Evolutionary conservation across 2,888 invertebrate genomes (phyloP), one percentile per base, ranked within the genome.

Genomic region (Caenorhabditis sp.): DNA sequence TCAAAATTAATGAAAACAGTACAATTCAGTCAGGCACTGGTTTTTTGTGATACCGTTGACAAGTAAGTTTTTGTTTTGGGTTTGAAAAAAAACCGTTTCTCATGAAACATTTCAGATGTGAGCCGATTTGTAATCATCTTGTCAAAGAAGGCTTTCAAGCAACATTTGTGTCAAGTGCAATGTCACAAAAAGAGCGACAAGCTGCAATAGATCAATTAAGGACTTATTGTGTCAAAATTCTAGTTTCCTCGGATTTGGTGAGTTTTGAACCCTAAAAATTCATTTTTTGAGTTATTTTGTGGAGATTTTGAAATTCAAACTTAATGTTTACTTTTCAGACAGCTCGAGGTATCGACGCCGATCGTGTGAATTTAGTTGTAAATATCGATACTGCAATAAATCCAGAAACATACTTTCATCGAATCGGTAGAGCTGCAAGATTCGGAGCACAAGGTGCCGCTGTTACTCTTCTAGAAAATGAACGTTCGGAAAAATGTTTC

Each of bases 351-450:
- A 93, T 99, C 77, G 97, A 99, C 90, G 94, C 93, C 1, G 92
- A 93, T 78, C 93, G 94, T 89, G 93, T 97, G 12, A 94, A 97
- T 90, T 89, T 99, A 70, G 93, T 99, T 0, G 91, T 99, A 10
- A 97, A 97, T 89, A 91, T 95, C 86, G 97, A 97, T 88, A 90
- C 93, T 36, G 95, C 97, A 0, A 87, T 87, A 76, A 92, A 93
- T 85, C 91, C 92, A 80, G 92, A 93, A 77, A 94, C 93, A 21
- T 95, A 95, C 90, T 91, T 95, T 76, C 97, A 99, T 90, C 91
- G 97, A 86, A 95, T 96, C 88, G 97, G 97, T 0, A 91, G 97
- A 84, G 95, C 96, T 54, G 97, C 97, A 0, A 91, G 97, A 73
- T 97, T 93, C 90, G 97, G 83, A 21, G 81, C 77, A n/a, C 74